Conservation (phyloP, 2,113 vertebrate species). For the Prolemur simus region DNA sequence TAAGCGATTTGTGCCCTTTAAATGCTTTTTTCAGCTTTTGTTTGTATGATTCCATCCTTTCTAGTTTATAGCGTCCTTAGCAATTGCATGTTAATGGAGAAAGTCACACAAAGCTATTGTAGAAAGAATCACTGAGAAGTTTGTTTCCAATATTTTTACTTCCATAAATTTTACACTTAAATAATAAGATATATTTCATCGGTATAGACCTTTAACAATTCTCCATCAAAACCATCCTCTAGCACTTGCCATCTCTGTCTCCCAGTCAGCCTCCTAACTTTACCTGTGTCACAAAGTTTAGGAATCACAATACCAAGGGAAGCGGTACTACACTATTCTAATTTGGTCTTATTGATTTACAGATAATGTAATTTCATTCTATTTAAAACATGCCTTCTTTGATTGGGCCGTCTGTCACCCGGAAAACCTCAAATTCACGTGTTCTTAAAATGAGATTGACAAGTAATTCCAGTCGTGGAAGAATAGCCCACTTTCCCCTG, state of each 20-base stretch:
- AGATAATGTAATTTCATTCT: neutral
- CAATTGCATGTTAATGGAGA: neutral
- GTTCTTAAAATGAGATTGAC: neutral
- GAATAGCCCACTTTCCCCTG: neutral
- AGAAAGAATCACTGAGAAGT: neutral
- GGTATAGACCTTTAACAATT: neutral
- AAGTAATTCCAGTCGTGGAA: neutral
- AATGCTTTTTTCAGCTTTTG: neutral
- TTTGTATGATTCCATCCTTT: too few relatives aligned
- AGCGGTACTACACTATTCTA: too few relatives aligned
- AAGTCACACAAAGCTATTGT: neutral
- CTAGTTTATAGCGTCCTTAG: too few relatives aligned
- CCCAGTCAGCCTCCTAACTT: accelerated
- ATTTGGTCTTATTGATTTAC: neutral
- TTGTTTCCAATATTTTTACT: neutral
- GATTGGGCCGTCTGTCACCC: neutral
- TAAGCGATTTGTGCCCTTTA: too few relatives aligned
- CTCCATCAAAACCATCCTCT: neutral
- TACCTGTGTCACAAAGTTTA: neutral
- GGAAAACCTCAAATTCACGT: neutral
- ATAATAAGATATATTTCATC: accelerated
- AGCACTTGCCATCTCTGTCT: accelerated
- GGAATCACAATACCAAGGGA: neutral
- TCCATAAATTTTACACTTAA: neutral
- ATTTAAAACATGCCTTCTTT: neutral